phyloP scores from a whole-genome alignment of 2,888 invertebrate species.

The Mesorhabditis belari region DNA sequence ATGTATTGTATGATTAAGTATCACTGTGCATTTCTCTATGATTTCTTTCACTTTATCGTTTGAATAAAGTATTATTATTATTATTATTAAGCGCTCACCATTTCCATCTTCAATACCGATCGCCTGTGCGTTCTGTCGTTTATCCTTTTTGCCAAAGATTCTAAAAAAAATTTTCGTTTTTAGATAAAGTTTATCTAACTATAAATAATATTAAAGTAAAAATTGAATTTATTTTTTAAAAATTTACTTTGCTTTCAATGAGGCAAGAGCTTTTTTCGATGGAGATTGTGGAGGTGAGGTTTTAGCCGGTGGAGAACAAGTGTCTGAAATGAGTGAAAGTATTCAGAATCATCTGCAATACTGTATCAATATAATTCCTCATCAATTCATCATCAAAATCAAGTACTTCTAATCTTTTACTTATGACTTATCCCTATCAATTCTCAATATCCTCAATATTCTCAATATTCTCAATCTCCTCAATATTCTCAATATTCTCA shows the following conservation, averaged over 20 bases:
- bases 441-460: constrained; percentile 9
- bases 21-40: too few species aligned
- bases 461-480: constrained; percentile 32
- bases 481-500: too few species aligned
- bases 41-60: too few species aligned
- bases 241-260: constrained; percentile 33
- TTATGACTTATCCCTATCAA: too few species aligned
- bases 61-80: too few species aligned
- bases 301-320: constrained; percentile 22
- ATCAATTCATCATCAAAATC: background rate
- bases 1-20: too few species aligned
- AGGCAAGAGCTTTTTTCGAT: constrained; percentile 25
- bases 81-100: background rate
- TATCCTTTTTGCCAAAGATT: constrained; percentile 30
- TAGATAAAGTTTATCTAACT: too few species aligned
- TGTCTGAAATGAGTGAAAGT: constrained; percentile 12
- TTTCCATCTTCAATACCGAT: background rate
- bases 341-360: constrained; percentile 1
- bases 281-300: constrained; percentile 28
- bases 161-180: constrained; percentile 11
- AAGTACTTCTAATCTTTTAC: background rate
- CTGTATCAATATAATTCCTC: background rate
- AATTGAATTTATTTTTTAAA: background rate
- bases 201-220: too few species aligned
- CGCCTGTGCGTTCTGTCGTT: constrained; percentile 5